Evolutionary conservation across 2,797 vertebrate genomes (phyloP), one percentile per base, ranked within the genome.

Genomic region (Acrossocheilus wenchowensis): DNA sequence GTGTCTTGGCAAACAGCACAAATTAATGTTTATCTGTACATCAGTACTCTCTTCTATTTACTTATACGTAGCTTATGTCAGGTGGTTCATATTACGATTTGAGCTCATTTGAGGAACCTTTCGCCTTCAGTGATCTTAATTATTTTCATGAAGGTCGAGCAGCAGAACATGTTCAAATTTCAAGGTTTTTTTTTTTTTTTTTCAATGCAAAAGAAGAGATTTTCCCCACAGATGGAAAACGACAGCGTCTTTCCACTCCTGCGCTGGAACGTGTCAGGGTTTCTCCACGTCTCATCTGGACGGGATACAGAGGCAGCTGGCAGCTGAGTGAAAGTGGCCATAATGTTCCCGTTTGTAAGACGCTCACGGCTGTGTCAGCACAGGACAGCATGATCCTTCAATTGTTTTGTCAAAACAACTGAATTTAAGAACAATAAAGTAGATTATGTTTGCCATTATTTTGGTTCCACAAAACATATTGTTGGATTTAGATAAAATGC

Each of bases 281-380:
- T 74, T 66, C 78, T 77, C 30, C 52, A 15, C 75, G 71, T 85
- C 71, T 81, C 64, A 57, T 84, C 79, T 85, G 71, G 30, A 78
- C 7, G 64, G 79, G 60, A 72, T 60, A 10, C n/a, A 60, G 75
- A 60, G 6, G 54, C 77, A 5, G 23, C 75, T 52, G 21, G 54
- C 77, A 9, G 23, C 75, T 52, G 73, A 75, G 30, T 4, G 30
- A 36, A 36, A 36, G 26, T 4, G 36, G 21, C 21, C 69, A 48
- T 60, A 21, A 69, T 57, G 41, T 81, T 74, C 52, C 50, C 23
- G 14, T 81, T 86, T 50, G 15, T 68, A 36, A 68, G 66, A 68
- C 66, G 66, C 66, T 68, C 66, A 19, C 34, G 30, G 64, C 64
- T 34, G 80, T 23, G 52, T 52, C 50, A 17, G n/a, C 80, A 81